Evolutionary conservation across 2,113 vertebrate species (phyloP), one percentile per base, ranked within the genome.

Genomic region (Entelurus aequoreus): DNA sequence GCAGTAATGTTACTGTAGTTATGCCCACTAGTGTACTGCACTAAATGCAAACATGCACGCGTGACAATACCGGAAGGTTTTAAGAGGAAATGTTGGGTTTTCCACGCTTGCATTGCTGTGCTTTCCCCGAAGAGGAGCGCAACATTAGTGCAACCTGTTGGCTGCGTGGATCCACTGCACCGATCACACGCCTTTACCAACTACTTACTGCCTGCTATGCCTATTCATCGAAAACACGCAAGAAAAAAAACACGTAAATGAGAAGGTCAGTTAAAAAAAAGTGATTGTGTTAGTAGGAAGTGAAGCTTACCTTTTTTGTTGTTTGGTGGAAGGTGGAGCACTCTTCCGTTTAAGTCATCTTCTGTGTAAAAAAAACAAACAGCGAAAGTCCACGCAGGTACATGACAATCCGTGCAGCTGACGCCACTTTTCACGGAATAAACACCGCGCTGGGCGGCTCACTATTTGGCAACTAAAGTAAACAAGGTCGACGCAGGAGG

Each of bases 101-200:
- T 57, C 40, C 40, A 44, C 10, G 40, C 40, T 44, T 19, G 19
- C 54, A 1, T 54, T 54, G 35, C 52, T 10, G n/a, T 16, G 37
- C 37, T 42, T 42, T 19, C 37, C n/a, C 11, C 19, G 5, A 10
- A 11, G 42, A 11, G 28, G 42, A 12, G 42, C 16, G 55, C 75
- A 70, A 69, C 70, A 60, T 79, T 77, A 85, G 81, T 83, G 85
- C 85, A 84, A 89, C 89, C 89, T 92, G 86, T 89, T 88, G 89
- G 85, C 54, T 65, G 47, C 28, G 6, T 38, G 19, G 4, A 15
- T 82, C 68, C 75, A 90, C 54, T 88, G 77, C 86, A 86, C 54
- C 7, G 71, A 21, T 66, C 72, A 35, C 66, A 75, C 67, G 48
- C 58, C 74, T 64, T 21, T 9, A 40, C 38, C 3, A 51, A 16